These are phyloP conservation scores for Liposcelis brunnea DNA, from an alignment of 2,888 invertebrate species.

Conservation along the genomic window DNA sequence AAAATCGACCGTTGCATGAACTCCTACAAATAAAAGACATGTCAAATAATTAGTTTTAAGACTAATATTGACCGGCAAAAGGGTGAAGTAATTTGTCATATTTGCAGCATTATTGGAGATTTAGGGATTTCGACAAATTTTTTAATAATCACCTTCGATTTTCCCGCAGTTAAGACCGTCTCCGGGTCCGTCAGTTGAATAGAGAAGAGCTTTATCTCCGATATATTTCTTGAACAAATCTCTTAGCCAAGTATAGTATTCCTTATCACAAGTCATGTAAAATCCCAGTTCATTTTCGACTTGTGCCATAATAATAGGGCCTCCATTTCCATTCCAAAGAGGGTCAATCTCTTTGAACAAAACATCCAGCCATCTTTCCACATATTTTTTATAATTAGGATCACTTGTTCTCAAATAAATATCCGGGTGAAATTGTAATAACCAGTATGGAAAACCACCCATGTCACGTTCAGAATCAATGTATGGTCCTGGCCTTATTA, in stretches of 20 bases:
- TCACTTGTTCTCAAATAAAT: slow-evolving; percentile 49
- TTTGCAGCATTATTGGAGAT: no score
- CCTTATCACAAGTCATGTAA: slow-evolving; percentile 49
- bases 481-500: slow-evolving; percentile 73
- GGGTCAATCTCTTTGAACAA: slow-evolving; percentile 32
- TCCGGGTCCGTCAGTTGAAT: slow-evolving; percentile 68
- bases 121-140: background rate
- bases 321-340: slow-evolving; percentile 49
- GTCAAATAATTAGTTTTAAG: background rate
- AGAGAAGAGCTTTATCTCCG: slow-evolving; percentile 51
- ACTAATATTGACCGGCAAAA: no score
- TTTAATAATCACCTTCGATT: slow-evolving; percentile 31
- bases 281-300: slow-evolving; percentile 94
- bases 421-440: slow-evolving; percentile 25
- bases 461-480: slow-evolving; percentile 76
- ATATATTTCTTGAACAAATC: slow-evolving; percentile 40
- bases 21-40: slow-evolving; percentile 21
- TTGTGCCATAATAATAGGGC: slow-evolving; percentile 75
- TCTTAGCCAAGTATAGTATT: slow-evolving; percentile 48
- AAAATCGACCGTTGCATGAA: slow-evolving; percentile 63
- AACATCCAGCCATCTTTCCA: slow-evolving; percentile 31
- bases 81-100: no score
- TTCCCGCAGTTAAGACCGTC: slow-evolving; percentile 51
- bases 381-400: slow-evolving; percentile 35
- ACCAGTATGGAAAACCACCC: slow-evolving; percentile 45